Conservation (phyloP, 2,113 vertebrate species). For the Elaphurus davidianus region DNA sequence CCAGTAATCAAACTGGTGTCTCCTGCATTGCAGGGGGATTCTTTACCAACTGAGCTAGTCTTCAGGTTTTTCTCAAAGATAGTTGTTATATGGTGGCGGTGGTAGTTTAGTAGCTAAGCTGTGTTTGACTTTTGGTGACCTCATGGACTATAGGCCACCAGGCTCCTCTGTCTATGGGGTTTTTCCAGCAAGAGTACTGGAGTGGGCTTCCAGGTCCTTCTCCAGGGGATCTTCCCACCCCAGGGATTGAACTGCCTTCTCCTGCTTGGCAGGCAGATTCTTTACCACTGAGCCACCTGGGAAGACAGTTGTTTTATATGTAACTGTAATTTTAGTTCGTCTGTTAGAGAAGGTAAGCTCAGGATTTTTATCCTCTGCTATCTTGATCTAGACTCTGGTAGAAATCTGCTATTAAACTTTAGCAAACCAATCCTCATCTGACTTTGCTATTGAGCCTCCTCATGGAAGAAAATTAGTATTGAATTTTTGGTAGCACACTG, state of each 20-base stretch:
- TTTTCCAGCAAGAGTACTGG: too few species aligned
- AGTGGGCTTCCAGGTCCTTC: too few species aligned
- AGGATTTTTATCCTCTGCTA: not conserved
- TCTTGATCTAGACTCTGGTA: not conserved
- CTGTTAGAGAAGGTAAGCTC: not conserved
- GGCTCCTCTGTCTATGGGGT: too few species aligned
- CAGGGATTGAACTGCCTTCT: not conserved
- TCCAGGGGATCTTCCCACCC: not conserved
- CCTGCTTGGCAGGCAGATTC: not conserved
- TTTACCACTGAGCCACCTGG: not conserved
- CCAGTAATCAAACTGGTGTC: too few species aligned
- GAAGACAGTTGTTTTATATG: not conserved
- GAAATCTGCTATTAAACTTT: not conserved
- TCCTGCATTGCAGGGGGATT: too few species aligned
- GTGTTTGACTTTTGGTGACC: too few species aligned
- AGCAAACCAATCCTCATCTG: not conserved
- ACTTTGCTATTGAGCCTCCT: not conserved
- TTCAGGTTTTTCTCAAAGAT: too few species aligned
- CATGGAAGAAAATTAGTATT: not conserved
- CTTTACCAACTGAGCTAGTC: too few species aligned
- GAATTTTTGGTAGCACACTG: not conserved
- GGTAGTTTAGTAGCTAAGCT: too few species aligned
- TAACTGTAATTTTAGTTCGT: not conserved
- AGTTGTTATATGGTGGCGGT: not conserved
- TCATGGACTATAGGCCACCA: too few species aligned